Base-by-base conservation (phyloP, 2,113 vertebrate species). In the Archocentrus centrarchus region DNA sequence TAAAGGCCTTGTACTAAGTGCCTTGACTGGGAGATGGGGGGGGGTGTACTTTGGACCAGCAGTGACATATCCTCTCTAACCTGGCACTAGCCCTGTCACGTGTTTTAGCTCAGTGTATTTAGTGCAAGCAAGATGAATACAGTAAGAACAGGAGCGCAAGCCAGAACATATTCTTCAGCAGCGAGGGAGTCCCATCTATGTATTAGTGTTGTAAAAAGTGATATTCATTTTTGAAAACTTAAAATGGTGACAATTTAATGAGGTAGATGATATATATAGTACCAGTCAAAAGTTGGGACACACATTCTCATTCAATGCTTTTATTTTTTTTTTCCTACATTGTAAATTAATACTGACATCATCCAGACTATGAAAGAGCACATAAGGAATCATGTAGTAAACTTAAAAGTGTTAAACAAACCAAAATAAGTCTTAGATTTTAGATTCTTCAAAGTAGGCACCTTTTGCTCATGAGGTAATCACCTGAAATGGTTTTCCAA, bases 101-200 rank as follows among this genome's bases (percentile, higher is more conserved):
- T 79, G 81, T 78, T 89, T 85, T 35, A 80, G 59, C 59, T 77
- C 83, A 4, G 59, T 17, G 78, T 86, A 62, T 77, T 86, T 77
- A 80, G 57, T 39, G 41, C 55, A 82, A 85, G 41, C n/a, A 76
- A 59, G 78, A 83, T 47, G 70, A 77, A 86, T 76, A 55, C 68
- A 32, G 47, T 73, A 75, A 47, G 47, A 24, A 68, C 24, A 57
- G 22, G 6, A 75, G 41, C 14, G 24, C 39, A 79, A 73, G 14
- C 59, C 79, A 53, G 81, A 59, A 35, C 17, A 14, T 41, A 79
- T 59, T 77, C 24, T 63, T 55, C 20, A 55, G 41, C 62, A 9
- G 27, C 9, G 60, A 60, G 57, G 7, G 53, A 73, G 78, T 60
- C 61, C 76, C 61, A 27, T 79, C 77, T 66, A 24, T 83, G 44